phyloP scores from a whole-genome alignment of 1,140 invertebrate species.

The Adelges cooleyi region DNA sequence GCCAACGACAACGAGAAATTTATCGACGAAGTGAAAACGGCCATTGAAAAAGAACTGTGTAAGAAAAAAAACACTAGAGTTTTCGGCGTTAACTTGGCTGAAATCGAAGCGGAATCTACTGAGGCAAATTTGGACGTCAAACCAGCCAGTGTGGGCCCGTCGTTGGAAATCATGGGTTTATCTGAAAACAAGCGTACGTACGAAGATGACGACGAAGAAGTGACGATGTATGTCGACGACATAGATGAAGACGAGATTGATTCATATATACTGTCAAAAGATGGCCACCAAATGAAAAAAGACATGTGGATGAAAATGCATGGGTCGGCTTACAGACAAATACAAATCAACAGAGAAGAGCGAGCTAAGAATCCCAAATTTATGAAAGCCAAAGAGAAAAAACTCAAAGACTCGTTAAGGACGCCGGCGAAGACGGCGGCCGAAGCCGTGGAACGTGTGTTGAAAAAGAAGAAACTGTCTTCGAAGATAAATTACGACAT shows the following conservation, averaged over 20 bases:
- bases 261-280: conserved; percentile 69
- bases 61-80: conserved; percentile 16
- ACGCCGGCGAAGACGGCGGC: conserved; percentile 39
- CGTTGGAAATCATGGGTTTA: conserved; percentile 26
- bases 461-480: conserved; percentile 89
- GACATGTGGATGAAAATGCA: conserved; percentile 72
- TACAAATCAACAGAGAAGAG: conserved; percentile 24
- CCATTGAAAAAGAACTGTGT: conserved; percentile 11
- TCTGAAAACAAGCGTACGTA: conserved; percentile 31
- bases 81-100: not conserved
- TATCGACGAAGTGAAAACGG: conserved; percentile 16
- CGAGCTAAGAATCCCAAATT: conserved; percentile 16
- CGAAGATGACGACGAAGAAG: conserved; percentile 36
- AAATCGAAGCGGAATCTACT: not conserved
- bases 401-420: not conserved
- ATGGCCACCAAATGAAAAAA: conserved; percentile 64
- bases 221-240: conserved; percentile 65
- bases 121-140: not conserved
- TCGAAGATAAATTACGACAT: conserved; percentile 97
- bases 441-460: conserved; percentile 88
- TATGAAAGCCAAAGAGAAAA: conserved; percentile 15
- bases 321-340: conserved; percentile 48
- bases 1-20: conserved; percentile 16
- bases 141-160: not conserved
- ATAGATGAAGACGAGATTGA: conserved; percentile 82